Percentiles rank a stretch among this genome's conserved stretches.
Evolutionary conservation across 2,113 vertebrate species (phyloP).

Genomic region (Chunga burmeisteri): DNA sequence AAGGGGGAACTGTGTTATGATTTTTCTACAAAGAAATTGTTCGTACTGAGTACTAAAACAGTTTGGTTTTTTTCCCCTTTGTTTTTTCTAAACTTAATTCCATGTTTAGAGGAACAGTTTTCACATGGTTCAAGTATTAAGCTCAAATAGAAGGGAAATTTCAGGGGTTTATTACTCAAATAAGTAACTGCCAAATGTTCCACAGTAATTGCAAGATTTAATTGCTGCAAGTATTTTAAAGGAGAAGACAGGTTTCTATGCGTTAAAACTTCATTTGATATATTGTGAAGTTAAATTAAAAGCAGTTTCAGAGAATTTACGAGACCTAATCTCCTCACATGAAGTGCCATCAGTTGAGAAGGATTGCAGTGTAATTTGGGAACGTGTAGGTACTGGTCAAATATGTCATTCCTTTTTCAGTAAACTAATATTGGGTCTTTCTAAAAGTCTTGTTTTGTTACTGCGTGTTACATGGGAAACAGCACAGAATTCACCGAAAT

Average conservation of each 20-base stretch:
- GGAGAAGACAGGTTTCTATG: background rate
- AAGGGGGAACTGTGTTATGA: background rate
- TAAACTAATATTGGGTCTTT: background rate
- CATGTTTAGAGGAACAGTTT: background rate
- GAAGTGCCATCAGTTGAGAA: background rate
- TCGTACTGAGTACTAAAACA: background rate
- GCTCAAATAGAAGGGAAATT: background rate
- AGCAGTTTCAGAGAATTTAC: background rate
- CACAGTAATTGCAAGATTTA: background rate
- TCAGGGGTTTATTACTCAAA: background rate
- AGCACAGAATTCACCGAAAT: background rate
- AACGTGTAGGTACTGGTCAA: background rate
- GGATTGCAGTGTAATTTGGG: background rate
- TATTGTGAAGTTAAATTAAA: background rate
- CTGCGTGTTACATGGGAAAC: background rate
- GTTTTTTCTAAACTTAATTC: background rate
- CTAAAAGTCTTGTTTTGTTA: background rate
- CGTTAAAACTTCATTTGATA: background rate
- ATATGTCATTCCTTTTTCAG: conserved; percentile 20
- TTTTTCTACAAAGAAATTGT: background rate
- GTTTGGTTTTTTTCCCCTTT: background rate
- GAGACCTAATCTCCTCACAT: background rate
- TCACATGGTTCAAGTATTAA: background rate
- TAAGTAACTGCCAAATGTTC: background rate
- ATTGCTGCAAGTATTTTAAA: background rate